Evolutionary conservation across 2,888 invertebrate species (phyloP), one percentile per base, ranked within the genome.

Genomic region (Colletes collaris): DNA sequence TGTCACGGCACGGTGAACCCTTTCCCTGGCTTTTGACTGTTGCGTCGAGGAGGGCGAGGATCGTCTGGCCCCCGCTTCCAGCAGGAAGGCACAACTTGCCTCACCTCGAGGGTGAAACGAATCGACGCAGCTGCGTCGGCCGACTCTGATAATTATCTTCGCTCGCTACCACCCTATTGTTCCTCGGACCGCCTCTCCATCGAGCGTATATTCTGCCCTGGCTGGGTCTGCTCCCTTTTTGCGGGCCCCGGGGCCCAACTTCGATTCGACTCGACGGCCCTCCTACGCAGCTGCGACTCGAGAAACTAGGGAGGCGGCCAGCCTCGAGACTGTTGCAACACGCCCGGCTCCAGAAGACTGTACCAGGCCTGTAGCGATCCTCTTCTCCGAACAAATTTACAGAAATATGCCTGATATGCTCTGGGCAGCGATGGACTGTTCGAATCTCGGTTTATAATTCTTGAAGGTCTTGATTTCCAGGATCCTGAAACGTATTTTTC

Each of bases 111-210:
- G 86, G 82, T 86, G 65, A 69, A 81, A 75, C 81, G 75, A 82
- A 85, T 76, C 75, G 79, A 59, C 49, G 86, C 86, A 86, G 86
- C 86, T 86, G 86, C 86, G 19, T 69, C 78, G 62, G 49, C 65
- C 40, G 59, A 71, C 75, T 60, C 73, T 65, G 86, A 86, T 86
- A 86, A 86, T 86, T 86, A 86, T 86, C 84, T 86, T 70, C 55
- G 73, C 56, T 60, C 79, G 64, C 82, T 60, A 72, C 76, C 79
- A 82, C 73, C 83, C 77, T 70, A 81, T 74, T 79, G 69, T 69
- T 70, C 59, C 66, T 46, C 27, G 49, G 40, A n/a, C 53, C 79
- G 66, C 73, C 80, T 16, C 53, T 37, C 35, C 40, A 13, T 49
- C 53, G 46, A 13, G 3, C 58, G 37, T 49, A 46, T 37, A 46